These are phyloP conservation scores for Trichopoda pennipes DNA, from an alignment of 2,888 invertebrate species.

Conservation along the genomic window DNA sequence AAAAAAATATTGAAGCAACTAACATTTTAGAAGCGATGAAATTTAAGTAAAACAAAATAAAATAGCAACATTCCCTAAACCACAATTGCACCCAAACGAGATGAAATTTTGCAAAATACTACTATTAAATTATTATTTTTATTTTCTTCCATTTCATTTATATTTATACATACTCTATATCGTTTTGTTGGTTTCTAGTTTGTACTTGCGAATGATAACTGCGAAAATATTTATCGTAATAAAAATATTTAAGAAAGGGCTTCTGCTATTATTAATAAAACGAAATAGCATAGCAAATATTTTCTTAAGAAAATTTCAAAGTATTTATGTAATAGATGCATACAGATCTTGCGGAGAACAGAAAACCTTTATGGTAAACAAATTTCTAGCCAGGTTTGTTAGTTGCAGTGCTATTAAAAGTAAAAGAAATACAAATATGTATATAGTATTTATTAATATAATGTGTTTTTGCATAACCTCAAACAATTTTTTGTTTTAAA, in stretches of 20 bases:
- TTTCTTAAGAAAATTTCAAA: slow-evolving; percentile 3
- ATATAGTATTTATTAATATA: no score
- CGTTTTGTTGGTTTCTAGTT: slow-evolving; percentile 13
- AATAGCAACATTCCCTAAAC: slow-evolving; percentile 50
- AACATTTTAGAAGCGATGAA: slow-evolving; percentile 21
- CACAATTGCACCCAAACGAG: slow-evolving; percentile 39
- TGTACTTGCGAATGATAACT: slow-evolving; percentile 19
- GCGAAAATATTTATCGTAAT: slow-evolving; percentile 51
- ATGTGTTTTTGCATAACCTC: no score
- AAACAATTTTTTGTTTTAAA: no score
- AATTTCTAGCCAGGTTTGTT: no score
- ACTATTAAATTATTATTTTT: slow-evolving; percentile 53
- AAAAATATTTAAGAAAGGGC: slow-evolving; percentile 42
- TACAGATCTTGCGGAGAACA: no score
- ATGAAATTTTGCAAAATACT: slow-evolving; percentile 37
- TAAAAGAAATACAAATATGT: no score
- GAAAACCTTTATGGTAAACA: no score
- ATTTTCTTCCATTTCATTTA: slow-evolving; percentile 40
- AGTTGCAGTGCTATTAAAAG: no score
- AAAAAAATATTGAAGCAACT: slow-evolving; percentile 33
- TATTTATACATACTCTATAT: slow-evolving; percentile 21
- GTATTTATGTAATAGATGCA: background rate
- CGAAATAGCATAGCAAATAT: slow-evolving; percentile 13
- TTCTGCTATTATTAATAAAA: slow-evolving; percentile 12
- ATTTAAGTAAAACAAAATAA: background rate